These are phyloP conservation scores for Lanistes nyassanus DNA, from an alignment of 1,140 invertebrate species.

Conservation along the genomic window DNA sequence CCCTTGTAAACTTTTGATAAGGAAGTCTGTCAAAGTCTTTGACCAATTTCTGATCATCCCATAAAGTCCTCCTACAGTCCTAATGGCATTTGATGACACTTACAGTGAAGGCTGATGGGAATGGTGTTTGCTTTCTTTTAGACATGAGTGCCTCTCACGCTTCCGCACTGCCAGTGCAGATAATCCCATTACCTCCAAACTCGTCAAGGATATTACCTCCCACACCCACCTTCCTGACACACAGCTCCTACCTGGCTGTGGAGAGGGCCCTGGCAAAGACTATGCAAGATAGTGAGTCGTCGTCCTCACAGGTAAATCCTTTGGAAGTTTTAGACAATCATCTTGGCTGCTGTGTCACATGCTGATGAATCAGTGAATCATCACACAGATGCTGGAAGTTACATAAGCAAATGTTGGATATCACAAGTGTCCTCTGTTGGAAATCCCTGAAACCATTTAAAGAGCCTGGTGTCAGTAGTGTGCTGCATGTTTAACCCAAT, in stretches of 20 bases:
- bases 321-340: no score
- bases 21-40: not conserved
- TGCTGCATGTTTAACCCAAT: no score
- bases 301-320: constrained; percentile 36
- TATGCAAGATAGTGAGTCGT: not conserved
- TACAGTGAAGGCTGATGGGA: no score
- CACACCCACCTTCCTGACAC: constrained; percentile 43
- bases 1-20: no score
- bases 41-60: not conserved
- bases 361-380: no score
- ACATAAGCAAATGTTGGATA: no score
- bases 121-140: not conserved
- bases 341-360: no score
- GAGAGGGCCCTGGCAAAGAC: constrained; percentile 37
- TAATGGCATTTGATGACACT: not conserved
- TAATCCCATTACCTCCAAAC: constrained; percentile 35
- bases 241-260: constrained; percentile 34
- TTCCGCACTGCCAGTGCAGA: not conserved
- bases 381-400: no score
- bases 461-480: no score
- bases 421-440: no score
- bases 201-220: constrained; percentile 36
- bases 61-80: not conserved
- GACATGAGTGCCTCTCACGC: not conserved
- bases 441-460: no score